Conservation (phyloP, 1,140 invertebrate species). For the Pseudomyrmex dendroicus region DNA sequence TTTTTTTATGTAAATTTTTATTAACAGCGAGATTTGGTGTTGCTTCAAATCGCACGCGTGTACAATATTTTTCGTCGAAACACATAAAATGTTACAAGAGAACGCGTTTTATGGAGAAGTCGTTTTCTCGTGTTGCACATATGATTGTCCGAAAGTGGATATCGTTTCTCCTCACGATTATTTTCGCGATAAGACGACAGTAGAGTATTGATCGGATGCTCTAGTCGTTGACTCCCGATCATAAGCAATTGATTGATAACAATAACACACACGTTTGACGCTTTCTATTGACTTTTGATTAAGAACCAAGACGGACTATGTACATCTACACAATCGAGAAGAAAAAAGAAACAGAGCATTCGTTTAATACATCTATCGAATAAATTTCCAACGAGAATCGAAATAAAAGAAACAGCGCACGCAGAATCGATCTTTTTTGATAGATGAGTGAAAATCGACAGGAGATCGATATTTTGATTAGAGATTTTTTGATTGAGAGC, state of each 20-base stretch:
- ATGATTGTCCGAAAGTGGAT: slow-evolving; percentile 13
- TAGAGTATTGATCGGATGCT: slow-evolving; percentile 35
- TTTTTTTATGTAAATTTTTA: background rate
- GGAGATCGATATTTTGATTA: too few species aligned
- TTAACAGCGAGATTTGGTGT: background rate
- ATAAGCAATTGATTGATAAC: slow-evolving; percentile 29
- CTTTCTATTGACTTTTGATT: slow-evolving; percentile 2
- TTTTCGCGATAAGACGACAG: slow-evolving; percentile 12
- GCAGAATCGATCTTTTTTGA: too few species aligned
- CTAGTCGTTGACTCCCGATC: slow-evolving; percentile 14
- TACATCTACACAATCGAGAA: background rate
- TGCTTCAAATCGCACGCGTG: background rate
- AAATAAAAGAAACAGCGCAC: background rate
- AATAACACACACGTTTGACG: background rate
- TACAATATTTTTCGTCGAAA: background rate
- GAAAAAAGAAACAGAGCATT: background rate
- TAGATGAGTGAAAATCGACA: too few species aligned
- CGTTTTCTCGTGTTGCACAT: background rate
- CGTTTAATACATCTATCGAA: background rate
- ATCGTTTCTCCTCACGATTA: slow-evolving; percentile 33
- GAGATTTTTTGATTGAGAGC: too few species aligned
- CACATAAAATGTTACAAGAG: background rate
- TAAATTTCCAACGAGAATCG: background rate
- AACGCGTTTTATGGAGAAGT: background rate
- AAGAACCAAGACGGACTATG: background rate